A percentile compares a stretch with the other conserved stretches of the same genome.
Conservation (phyloP, 1,140 invertebrate species). For the Ylistrum balloti region DNA sequence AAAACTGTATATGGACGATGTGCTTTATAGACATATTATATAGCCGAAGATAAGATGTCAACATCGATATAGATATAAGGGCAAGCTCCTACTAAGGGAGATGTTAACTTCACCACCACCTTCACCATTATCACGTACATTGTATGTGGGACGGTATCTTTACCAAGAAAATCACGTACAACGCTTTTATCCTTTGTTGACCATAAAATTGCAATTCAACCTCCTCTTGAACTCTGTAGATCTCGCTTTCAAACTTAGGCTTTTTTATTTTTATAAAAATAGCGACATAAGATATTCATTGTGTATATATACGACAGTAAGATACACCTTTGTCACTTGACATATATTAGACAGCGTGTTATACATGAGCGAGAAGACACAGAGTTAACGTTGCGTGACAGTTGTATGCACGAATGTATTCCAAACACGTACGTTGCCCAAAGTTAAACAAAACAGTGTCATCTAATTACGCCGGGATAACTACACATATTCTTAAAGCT, state of each 20-base stretch:
- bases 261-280: neutral
- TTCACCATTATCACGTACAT: no score
- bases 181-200: neutral
- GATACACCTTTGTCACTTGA: neutral
- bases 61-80: no score
- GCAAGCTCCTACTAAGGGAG: neutral
- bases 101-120: neutral
- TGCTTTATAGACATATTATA: no score
- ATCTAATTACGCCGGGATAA: no score
- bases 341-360: neutral
- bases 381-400: neutral
- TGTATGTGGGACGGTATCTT: no score
- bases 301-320: neutral
- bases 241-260: neutral
- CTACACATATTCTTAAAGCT: no score
- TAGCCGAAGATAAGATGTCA: neutral
- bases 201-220: neutral
- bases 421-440: neutral
- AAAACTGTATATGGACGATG: no score
- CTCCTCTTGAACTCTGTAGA: neutral
- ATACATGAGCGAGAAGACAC: neutral
- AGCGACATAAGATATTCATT: neutral
- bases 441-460: neutral
- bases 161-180: neutral
- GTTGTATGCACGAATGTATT: neutral